A percentile compares a stretch with the other conserved stretches of the same genome.
Conservation (phyloP, 2,113 vertebrate species). For the Ochotona princeps region DNA sequence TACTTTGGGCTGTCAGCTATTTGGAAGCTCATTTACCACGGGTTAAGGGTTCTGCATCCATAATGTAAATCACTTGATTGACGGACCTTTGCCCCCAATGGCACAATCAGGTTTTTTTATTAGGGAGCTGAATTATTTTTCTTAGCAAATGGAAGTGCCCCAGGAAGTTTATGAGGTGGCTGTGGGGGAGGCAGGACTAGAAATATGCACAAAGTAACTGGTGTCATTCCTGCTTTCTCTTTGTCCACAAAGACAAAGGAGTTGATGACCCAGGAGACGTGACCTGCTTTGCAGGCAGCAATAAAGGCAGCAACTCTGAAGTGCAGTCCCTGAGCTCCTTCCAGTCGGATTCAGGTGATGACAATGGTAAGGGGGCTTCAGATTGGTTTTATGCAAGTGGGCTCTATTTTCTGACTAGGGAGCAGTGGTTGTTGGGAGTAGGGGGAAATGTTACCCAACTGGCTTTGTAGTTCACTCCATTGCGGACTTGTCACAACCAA, state of each 20-base stretch:
- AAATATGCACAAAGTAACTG: conserved; percentile 50
- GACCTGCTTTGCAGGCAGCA: conserved; percentile 95
- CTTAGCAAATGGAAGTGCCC: conserved; percentile 49
- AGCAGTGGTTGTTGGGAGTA: too few species aligned
- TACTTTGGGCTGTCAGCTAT: conserved; percentile 70
- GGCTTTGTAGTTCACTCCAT: neutral
- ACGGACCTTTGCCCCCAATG: conserved; percentile 64
- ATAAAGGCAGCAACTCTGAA: conserved; percentile 97
- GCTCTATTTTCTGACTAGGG: neutral
- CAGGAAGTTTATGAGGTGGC: neutral
- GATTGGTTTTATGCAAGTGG: fast-evolving
- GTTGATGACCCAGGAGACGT: conserved; percentile 93
- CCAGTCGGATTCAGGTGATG: conserved; percentile 97
- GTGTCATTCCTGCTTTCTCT: conserved; percentile 81
- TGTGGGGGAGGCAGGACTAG: neutral
- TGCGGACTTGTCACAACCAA: neutral
- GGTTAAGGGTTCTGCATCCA: conserved; percentile 68
- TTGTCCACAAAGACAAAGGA: conserved; percentile 90
- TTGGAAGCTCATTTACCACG: conserved; percentile 68
- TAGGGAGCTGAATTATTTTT: conserved; percentile 69
- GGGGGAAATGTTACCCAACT: neutral
- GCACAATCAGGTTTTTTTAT: conserved; percentile 63
- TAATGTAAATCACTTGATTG: conserved; percentile 74
- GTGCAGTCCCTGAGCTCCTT: conserved; percentile 97
- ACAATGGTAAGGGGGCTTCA: conserved; percentile 92